Evolutionary conservation across 2,888 invertebrate genomes (phyloP).

Genomic region (Brachyptera risi): DNA sequence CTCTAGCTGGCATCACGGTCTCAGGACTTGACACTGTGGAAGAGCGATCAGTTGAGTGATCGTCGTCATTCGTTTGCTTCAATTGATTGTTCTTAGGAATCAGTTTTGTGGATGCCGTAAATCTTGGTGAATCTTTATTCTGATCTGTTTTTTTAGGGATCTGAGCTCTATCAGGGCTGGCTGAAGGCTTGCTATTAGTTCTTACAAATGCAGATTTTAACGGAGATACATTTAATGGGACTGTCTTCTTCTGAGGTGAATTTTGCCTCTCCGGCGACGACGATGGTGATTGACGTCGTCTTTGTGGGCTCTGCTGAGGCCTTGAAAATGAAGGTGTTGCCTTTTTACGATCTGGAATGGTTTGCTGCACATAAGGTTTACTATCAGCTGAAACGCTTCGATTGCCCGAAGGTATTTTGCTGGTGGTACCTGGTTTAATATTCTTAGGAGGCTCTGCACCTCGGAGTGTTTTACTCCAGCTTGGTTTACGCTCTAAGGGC

Average conservation of each 20-base stretch:
- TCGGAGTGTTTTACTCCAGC: conserved; percentile 13
- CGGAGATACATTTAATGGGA: background rate
- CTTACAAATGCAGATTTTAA: conserved; percentile 27
- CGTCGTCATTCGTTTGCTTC: conserved; percentile 48
- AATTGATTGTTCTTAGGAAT: conserved; percentile 37
- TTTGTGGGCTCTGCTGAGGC: background rate
- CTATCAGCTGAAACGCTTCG: conserved; percentile 7
- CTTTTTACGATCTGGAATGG: conserved; percentile 24
- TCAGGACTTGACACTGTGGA: conserved; percentile 33
- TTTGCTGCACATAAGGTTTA: background rate
- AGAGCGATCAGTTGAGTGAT: conserved; percentile 38
- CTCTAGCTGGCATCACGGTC: conserved; percentile 29
- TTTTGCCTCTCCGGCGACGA: conserved; percentile 6
- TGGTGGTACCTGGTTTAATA: background rate
- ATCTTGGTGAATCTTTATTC: background rate
- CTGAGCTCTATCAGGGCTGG: conserved; percentile 8
- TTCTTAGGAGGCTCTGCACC: background rate
- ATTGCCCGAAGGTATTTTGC: background rate
- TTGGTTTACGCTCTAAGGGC: conserved; percentile 8
- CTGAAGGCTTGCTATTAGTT: conserved; percentile 18
- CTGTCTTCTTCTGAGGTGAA: background rate
- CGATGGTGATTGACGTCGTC: background rate
- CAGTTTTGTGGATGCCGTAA: conserved; percentile 35
- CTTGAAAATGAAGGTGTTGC: conserved; percentile 1
- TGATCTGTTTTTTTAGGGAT: conserved; percentile 20